Conservation (phyloP, 2,113 vertebrate species). For the Leptobrachium ailaonicum region DNA sequence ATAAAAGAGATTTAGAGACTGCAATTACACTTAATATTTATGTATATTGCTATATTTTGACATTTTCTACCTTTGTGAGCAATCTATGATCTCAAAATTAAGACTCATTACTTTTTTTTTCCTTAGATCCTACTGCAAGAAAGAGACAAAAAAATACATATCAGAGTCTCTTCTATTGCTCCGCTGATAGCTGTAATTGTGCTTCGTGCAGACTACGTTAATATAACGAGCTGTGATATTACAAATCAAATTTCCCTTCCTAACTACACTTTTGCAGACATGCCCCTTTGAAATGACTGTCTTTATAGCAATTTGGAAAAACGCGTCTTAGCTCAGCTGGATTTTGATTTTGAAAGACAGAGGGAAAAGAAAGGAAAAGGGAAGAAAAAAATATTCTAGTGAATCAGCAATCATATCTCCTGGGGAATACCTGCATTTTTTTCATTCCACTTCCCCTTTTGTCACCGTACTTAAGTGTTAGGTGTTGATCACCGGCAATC, state of each 20-base stretch:
- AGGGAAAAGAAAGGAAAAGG: not conserved
- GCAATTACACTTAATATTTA: no score
- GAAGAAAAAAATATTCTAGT: slow-evolving; percentile 44
- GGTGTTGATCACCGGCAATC: slow-evolving; percentile 47
- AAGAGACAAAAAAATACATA: slow-evolving; percentile 5
- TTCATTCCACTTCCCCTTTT: slow-evolving; percentile 44
- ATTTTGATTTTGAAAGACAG: slow-evolving; percentile 45
- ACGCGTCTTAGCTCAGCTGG: slow-evolving; percentile 45
- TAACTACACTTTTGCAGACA: slow-evolving; percentile 39
- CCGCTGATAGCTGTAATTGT: slow-evolving; percentile 23
- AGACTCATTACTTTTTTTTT: slow-evolving; percentile 51
- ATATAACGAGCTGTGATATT: slow-evolving; percentile 37
- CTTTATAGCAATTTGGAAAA: slow-evolving; percentile 37
- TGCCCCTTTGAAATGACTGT: slow-evolving; percentile 40
- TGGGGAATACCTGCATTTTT: slow-evolving; percentile 48
- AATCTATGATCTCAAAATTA: slow-evolving; percentile 24
- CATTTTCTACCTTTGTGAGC: slow-evolving; percentile 11
- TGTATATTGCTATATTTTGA: no score
- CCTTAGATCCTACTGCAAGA: slow-evolving; percentile 50
- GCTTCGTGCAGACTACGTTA: slow-evolving; percentile 35
- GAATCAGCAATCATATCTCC: slow-evolving; percentile 33
- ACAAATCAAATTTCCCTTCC: slow-evolving; percentile 43
- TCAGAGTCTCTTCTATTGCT: slow-evolving; percentile 11
- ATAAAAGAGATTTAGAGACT: no score
- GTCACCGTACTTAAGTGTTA: slow-evolving; percentile 33